These are phyloP conservation scores for Vidua chalybeata DNA, from an alignment of 2,113 vertebrate species.

Conservation along the genomic window DNA sequence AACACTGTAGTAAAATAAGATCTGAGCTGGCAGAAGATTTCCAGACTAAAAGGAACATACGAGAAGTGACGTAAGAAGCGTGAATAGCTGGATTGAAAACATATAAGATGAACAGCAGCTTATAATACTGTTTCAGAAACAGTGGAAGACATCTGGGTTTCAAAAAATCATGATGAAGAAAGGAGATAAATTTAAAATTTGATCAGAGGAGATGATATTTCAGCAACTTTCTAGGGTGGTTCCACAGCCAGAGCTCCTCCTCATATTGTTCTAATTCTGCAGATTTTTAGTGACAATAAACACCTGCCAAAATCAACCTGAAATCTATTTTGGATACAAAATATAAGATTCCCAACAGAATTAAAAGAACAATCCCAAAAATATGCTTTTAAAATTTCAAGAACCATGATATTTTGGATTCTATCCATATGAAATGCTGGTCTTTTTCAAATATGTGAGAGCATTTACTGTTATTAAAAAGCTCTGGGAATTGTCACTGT, in stretches of 20 bases:
- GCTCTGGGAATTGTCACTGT: slow-evolving; percentile 62
- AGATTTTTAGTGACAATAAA: background rate
- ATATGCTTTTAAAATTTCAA: slow-evolving; percentile 37
- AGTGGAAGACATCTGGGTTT: background rate
- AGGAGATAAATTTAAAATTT: background rate
- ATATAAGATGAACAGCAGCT: background rate
- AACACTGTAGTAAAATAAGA: background rate
- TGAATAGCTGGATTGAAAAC: background rate
- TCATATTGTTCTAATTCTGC: background rate
- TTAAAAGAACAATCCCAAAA: background rate
- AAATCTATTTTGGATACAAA: background rate
- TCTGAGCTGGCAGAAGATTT: background rate
- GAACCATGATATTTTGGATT: slow-evolving; percentile 13
- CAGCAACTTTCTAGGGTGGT: background rate
- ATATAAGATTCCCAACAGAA: background rate
- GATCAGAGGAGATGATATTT: background rate
- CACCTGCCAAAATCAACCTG: slow-evolving; percentile 23
- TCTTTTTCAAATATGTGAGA: slow-evolving; percentile 33
- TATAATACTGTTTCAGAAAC: background rate
- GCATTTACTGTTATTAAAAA: slow-evolving; percentile 27
- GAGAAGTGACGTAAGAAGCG: background rate
- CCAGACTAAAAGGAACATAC: background rate
- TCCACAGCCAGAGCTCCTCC: background rate
- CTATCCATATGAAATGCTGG: slow-evolving; percentile 24
- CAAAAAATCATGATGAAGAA: background rate